phyloP scores from a whole-genome alignment of 2,797 vertebrate genomes.

The Rhynchonycteris naso region DNA sequence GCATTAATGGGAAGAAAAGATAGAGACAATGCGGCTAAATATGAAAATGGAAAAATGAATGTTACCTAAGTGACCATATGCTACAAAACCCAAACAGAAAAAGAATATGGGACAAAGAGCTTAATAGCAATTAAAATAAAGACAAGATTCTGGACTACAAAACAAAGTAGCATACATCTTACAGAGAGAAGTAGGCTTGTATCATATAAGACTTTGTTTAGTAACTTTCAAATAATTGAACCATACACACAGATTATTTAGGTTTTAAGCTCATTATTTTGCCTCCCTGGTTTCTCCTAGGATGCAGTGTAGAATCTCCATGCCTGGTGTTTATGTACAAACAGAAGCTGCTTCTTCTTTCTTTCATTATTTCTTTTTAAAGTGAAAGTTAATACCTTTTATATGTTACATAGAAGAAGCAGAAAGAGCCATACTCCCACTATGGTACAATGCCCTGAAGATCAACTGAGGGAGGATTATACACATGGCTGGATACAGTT shows the following conservation, averaged over 20 bases:
- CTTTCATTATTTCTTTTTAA: slow-evolving; percentile 63
- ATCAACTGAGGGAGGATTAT: slow-evolving; percentile 55
- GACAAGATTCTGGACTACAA: slow-evolving; percentile 44
- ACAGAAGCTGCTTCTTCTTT: slow-evolving; percentile 71
- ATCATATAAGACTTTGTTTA: slow-evolving; percentile 53
- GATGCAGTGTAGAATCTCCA: slow-evolving; percentile 57
- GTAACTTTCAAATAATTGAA: slow-evolving; percentile 66
- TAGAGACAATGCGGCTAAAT: slow-evolving; percentile 67
- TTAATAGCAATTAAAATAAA: slow-evolving; percentile 57
- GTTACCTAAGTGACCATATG: slow-evolving; percentile 66
- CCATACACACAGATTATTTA: slow-evolving; percentile 53
- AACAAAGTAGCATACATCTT: slow-evolving; percentile 27
- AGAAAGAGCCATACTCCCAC: slow-evolving; percentile 61
- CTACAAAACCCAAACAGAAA: slow-evolving; percentile 37
- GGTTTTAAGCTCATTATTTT: slow-evolving; percentile 74
- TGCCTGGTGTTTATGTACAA: slow-evolving; percentile 79
- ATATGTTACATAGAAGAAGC: slow-evolving; percentile 61
- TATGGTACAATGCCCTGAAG: not conserved
- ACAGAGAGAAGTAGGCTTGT: not conserved
- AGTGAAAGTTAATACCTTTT: slow-evolving; percentile 71
- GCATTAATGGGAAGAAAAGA: slow-evolving; percentile 69
- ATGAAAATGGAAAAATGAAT: slow-evolving; percentile 58
- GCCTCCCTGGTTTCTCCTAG: slow-evolving; percentile 79
- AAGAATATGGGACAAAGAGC: slow-evolving; percentile 29
- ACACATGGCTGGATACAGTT: slow-evolving; percentile 56